Base-by-base conservation (phyloP, 2,113 vertebrate genomes). In the Pyrgilauda ruficollis region DNA sequence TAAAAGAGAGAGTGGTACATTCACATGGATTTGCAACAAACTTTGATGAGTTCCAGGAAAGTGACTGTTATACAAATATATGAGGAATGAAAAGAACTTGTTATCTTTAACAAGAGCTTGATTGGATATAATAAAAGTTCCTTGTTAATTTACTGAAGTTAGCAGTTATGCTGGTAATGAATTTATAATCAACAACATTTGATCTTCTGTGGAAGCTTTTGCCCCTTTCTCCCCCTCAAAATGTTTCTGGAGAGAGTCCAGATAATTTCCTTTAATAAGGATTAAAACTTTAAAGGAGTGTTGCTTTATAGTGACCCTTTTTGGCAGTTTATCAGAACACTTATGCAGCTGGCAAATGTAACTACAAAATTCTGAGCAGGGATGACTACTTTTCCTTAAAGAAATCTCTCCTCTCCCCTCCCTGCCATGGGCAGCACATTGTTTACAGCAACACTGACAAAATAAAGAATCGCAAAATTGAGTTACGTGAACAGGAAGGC, bases 101-200 rank as follows among this genome's bases (percentile, higher is more conserved):
- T 97, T 96, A 96, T 96, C 93, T 97, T 97, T 97, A 93, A 96
- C 94, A 97, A 97, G 89, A 97, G 62, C 70, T 84, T 95, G 91
- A 84, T 97, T 96, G 69, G 91, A 93, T 91, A 86, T 69, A 93
- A 78, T 97, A 92, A 97, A 97, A 84, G 93, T 95, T 67, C 74
- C 76, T 63, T 96, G 73, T 96, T 97, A 97, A 96, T 94, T 97
- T 97, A 96, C 81, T 96, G 70, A 96, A 86, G 84, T 85, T 95
- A 97, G 94, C 96, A 92, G 63, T 86, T 87, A 80, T 93, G 95
- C 79, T 93, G 84, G 87, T 96, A 97, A 97, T 81, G 89, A 97
- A 96, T 96, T 97, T 97, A 94, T 97, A 92, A 96, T 96, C 78
- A 96, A 87, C 86, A 96, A 82, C 86, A 96, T 96, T 97, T 97